These are phyloP conservation scores for Geotrypetes seraphini DNA, from an alignment of 2,797 vertebrate species.

Conservation along the genomic window DNA sequence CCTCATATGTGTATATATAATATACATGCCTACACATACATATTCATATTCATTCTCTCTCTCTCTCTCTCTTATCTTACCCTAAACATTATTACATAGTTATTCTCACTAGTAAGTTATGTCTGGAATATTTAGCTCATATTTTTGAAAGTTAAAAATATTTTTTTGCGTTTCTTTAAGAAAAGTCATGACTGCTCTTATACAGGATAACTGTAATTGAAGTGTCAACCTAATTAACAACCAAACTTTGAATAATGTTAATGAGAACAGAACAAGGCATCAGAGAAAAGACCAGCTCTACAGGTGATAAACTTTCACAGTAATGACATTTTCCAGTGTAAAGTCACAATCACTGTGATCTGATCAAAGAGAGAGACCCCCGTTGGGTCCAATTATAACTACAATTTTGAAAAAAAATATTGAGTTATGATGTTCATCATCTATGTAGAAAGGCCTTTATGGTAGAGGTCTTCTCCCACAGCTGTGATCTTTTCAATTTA, in stretches of 20 bases:
- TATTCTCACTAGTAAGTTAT: neutral
- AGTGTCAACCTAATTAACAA: conserved; percentile 92
- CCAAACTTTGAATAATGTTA: conserved; percentile 85
- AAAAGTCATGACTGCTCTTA: conserved; percentile 48
- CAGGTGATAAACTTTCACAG: conserved; percentile 97
- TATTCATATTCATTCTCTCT: too few species aligned
- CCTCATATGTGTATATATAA: too few species aligned
- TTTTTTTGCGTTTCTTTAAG: conserved; percentile 42
- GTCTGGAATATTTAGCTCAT: conserved; percentile 9
- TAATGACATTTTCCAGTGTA: conserved; percentile 98
- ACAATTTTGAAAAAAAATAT: conserved; percentile 78
- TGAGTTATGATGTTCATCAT: conserved; percentile 85
- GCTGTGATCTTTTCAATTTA: conserved; percentile 95
- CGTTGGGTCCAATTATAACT: conserved; percentile 98
- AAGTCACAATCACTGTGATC: conserved; percentile 91
- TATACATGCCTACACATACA: too few species aligned
- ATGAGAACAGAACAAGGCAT: conserved; percentile 82
- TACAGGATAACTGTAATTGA: conserved; percentile 65
- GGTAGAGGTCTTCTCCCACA: conserved; percentile 81
- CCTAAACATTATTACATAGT: neutral
- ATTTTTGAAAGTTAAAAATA: conserved; percentile 4
- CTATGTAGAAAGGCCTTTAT: conserved; percentile 85
- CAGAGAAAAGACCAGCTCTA: conserved; percentile 89
- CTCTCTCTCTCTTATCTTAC: too few species aligned
- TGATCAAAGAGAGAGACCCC: conserved; percentile 95